Conservation (phyloP, 2,113 vertebrate species). For the Hypocryptadius cinnamomeus region DNA sequence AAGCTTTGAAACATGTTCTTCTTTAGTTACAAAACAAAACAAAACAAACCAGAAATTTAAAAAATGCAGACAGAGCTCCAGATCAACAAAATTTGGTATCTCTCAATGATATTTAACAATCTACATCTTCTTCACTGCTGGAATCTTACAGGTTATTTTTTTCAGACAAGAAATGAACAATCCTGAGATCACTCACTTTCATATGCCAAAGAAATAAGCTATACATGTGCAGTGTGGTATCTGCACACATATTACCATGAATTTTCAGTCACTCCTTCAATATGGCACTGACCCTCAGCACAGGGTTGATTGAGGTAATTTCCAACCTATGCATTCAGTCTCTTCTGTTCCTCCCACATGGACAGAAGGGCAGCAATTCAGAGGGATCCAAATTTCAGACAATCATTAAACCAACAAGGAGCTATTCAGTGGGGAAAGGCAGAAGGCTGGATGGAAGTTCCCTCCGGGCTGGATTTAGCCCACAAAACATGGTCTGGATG, state of each 20-base stretch:
- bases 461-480: background rate
- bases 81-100: background rate
- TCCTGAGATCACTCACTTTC: background rate
- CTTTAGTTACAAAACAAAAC: background rate
- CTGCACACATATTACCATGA: accelerated
- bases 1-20: background rate
- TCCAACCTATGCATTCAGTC: background rate
- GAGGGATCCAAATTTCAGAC: background rate
- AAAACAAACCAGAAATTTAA: background rate
- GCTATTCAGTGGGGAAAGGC: background rate
- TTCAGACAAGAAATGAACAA: background rate
- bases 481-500: background rate
- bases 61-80: background rate
- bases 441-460: background rate
- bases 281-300: background rate
- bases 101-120: background rate
- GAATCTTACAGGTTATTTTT: background rate
- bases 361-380: background rate
- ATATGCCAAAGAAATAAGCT: background rate
- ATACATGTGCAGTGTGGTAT: background rate
- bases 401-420: background rate
- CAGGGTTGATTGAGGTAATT: background rate
- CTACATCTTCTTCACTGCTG: background rate
- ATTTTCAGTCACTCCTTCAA: background rate
- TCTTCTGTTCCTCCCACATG: background rate